Conservation (phyloP, 2,888 invertebrate genomes). For the Acrobasis consociella region DNA sequence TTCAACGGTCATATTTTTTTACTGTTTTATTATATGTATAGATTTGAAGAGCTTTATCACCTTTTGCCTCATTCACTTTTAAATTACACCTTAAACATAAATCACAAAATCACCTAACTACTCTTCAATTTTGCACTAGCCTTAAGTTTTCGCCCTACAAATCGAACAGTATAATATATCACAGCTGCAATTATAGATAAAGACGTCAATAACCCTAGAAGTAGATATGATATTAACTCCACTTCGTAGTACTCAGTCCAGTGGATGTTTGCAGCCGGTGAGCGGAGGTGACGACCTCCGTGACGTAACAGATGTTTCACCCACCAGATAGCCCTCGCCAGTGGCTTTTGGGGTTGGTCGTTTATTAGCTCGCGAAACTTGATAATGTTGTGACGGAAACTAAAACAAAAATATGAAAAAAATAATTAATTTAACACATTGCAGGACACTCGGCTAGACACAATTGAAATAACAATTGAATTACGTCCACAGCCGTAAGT, state of each 20-base stretch:
- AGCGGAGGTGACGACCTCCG: constrained; percentile 42
- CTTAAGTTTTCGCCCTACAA: not conserved
- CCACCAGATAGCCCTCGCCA: constrained; percentile 52
- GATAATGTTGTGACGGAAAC: constrained; percentile 39
- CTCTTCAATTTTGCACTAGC: not conserved
- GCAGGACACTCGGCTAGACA: too few species aligned
- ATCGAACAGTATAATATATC: constrained; percentile 13
- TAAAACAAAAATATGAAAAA: constrained; percentile 29
- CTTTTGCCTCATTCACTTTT: too few species aligned
- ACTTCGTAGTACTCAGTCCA: constrained; percentile 39
- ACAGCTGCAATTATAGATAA: constrained; percentile 1
- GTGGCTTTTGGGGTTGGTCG: constrained; percentile 38
- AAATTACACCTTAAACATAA: not conserved
- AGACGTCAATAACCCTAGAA: not conserved
- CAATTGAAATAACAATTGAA: too few species aligned
- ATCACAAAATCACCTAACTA: not conserved
- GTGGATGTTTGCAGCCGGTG: constrained; percentile 41
- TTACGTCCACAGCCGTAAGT: too few species aligned
- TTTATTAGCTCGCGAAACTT: constrained; percentile 35
- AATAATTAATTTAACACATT: too few species aligned
- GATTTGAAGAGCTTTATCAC: too few species aligned
- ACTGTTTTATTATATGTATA: too few species aligned
- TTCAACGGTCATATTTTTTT: too few species aligned
- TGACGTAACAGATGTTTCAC: constrained; percentile 48
- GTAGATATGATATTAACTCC: constrained; percentile 31